Conservation (phyloP, 2,797 vertebrate genomes). For the Orientallactaga sibirica region DNA sequence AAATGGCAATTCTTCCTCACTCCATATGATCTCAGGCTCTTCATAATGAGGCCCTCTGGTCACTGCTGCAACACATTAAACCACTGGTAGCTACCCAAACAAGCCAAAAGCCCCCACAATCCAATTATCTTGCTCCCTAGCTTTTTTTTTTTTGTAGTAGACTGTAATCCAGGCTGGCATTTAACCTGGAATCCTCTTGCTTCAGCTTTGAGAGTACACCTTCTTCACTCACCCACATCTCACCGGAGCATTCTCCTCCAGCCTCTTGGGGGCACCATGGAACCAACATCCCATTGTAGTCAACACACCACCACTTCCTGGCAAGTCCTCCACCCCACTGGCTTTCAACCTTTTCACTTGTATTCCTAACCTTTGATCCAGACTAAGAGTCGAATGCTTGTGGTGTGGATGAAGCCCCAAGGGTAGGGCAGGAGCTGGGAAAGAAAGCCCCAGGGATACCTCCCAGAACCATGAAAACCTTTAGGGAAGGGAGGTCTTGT, state of each 20-base stretch:
- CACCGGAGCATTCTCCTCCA: neutral
- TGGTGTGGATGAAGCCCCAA: neutral
- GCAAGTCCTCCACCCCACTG: neutral
- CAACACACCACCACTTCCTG: neutral
- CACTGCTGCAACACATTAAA: neutral
- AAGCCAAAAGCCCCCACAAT: neutral
- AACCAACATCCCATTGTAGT: neutral
- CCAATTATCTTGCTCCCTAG: neutral
- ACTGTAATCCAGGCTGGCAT: neutral
- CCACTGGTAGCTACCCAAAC: neutral
- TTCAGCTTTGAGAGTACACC: neutral
- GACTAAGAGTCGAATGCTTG: conserved; percentile 11
- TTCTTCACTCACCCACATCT: neutral
- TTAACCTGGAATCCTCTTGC: neutral
- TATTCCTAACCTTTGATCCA: neutral
- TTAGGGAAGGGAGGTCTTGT: neutral
- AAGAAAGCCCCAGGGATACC: neutral
- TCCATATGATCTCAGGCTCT: neutral
- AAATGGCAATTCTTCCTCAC: neutral
- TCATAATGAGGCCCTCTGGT: neutral
- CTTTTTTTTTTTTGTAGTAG: neutral
- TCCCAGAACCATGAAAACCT: neutral
- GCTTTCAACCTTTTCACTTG: neutral
- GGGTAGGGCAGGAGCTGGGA: neutral
- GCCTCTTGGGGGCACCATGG: neutral